Percentiles rank a stretch among this genome's conserved stretches.
Conservation (phyloP, 53 echinoderm and acorn worm genomes). For the Arbacia lixula region DNA sequence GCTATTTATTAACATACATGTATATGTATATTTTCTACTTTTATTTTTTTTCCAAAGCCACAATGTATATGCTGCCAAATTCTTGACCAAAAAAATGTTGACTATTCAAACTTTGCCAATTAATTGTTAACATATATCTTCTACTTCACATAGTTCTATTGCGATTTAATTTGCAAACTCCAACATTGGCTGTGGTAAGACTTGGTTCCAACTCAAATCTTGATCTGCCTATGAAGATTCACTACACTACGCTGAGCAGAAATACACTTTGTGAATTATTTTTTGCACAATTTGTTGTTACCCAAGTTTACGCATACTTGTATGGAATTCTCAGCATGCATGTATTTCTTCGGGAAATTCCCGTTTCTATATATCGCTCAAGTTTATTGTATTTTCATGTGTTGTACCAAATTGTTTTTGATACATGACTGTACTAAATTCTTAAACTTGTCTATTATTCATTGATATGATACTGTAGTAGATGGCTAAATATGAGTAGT, state of each 20-base stretch:
- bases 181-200: slow-evolving; percentile 25
- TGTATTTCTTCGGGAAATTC: slow-evolving; percentile 11
- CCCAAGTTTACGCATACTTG: slow-evolving; percentile 23
- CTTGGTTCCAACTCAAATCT: slow-evolving; percentile 28
- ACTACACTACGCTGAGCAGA: slow-evolving; percentile 24
- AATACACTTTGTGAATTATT: slow-evolving; percentile 25
- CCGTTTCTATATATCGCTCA: slow-evolving; percentile 9
- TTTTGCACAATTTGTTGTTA: slow-evolving; percentile 24
- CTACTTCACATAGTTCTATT: slow-evolving; percentile 24
- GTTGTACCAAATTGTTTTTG: slow-evolving; percentile 14
- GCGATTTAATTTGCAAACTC: slow-evolving; percentile 27
- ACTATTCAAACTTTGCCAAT: slow-evolving; percentile 23
- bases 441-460: slow-evolving; percentile 14
- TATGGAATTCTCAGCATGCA: not conserved
- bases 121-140: slow-evolving; percentile 23
- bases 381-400: slow-evolving; percentile 10
- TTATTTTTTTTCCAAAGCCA: slow-evolving; percentile 18
- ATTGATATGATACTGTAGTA: slow-evolving; percentile 9
- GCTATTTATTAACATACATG: slow-evolving; percentile 15
- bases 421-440: slow-evolving; percentile 11
- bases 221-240: slow-evolving; percentile 28
- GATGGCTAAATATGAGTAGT: slow-evolving; percentile 14
- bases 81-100: slow-evolving; percentile 20
- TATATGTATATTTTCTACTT: slow-evolving; percentile 30
- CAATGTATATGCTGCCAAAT: slow-evolving; percentile 28